Conservation (phyloP, 2,888 invertebrate genomes). For the Netelia melanura region DNA sequence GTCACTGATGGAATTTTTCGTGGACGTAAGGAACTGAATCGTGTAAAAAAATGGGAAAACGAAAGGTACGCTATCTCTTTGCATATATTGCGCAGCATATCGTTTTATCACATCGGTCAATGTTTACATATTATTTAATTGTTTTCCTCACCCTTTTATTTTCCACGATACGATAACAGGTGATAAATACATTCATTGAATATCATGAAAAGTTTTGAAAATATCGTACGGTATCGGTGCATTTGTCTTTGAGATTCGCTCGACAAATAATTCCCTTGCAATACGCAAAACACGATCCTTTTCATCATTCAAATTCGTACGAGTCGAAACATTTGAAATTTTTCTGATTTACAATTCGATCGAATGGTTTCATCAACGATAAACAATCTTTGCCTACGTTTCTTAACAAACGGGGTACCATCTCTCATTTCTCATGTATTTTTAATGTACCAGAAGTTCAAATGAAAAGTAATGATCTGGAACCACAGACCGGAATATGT, state of each 20-base stretch:
- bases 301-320: background rate
- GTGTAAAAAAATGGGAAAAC: background rate
- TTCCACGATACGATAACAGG: slow-evolving; percentile 55
- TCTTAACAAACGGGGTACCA: background rate
- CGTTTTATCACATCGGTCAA: slow-evolving; percentile 60
- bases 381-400: background rate
- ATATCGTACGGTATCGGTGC: slow-evolving; percentile 38
- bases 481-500: background rate
- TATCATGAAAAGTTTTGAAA: slow-evolving; percentile 62
- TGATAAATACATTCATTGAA: slow-evolving; percentile 62
- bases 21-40: background rate
- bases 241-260: background rate
- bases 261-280: slow-evolving; percentile 30
- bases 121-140: slow-evolving; percentile 51
- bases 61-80: background rate
- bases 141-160: slow-evolving; percentile 24
- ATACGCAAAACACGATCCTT: background rate
- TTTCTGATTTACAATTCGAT: background rate
- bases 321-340: background rate
- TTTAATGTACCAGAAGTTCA: slow-evolving; percentile 50
- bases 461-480: slow-evolving; percentile 11
- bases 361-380: slow-evolving; percentile 1
- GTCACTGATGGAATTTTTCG: background rate
- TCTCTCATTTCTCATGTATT: background rate
- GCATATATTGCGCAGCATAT: slow-evolving; percentile 38